phyloP scores from a whole-genome alignment of 2,888 invertebrate species.

The Emesis russula region DNA sequence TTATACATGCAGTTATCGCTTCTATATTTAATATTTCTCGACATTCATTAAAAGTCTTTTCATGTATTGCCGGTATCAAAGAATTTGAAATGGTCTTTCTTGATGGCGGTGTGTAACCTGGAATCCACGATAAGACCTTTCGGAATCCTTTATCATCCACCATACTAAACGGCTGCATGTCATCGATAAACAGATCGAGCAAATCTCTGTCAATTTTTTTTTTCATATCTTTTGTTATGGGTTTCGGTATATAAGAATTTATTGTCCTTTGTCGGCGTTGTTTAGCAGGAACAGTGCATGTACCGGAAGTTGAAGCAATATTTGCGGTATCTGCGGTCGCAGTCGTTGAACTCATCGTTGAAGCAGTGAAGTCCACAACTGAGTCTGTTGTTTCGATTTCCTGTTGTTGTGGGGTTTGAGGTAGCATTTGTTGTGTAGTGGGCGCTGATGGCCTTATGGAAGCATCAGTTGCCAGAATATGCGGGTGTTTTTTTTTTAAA shows the following conservation, averaged over 20 bases:
- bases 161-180: slow-evolving; percentile 70
- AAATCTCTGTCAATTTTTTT: slow-evolving; percentile 65
- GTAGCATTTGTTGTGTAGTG: too few relatives aligned
- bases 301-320: not conserved
- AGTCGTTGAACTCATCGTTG: not conserved
- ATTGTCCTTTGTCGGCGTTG: not conserved
- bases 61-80: slow-evolving; percentile 33
- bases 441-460: too few relatives aligned
- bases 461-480: not conserved
- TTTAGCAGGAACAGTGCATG: not conserved
- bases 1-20: slow-evolving; percentile 85
- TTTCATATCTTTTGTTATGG: slow-evolving; percentile 21
- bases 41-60: not conserved
- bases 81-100: slow-evolving; percentile 65
- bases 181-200: slow-evolving; percentile 62
- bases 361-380: not conserved
- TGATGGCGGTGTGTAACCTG: slow-evolving; percentile 73
- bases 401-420: too few relatives aligned
- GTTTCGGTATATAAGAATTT: not conserved
- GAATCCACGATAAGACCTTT: slow-evolving; percentile 68
- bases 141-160: slow-evolving; percentile 75
- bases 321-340: not conserved
- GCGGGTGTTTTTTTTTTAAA: slow-evolving; percentile 18
- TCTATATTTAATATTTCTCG: not conserved
- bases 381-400: not conserved